Evolutionary conservation across 1,140 invertebrate species (phyloP).

Genomic region (Alviniconcha marisindica): DNA sequence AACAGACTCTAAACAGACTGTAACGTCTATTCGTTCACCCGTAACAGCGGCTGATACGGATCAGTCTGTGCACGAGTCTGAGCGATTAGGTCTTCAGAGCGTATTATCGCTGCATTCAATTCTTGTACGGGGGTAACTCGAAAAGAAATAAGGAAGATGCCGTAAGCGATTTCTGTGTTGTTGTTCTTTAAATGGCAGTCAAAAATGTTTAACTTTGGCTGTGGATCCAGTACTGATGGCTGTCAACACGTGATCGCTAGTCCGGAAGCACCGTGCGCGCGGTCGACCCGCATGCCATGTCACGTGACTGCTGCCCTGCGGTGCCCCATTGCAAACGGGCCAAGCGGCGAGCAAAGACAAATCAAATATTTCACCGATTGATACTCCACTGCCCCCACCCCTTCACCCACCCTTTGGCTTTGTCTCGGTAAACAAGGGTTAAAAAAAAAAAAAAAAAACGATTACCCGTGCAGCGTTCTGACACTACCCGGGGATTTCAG

Average conservation of each 20-base stretch:
- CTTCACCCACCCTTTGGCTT: too few species aligned
- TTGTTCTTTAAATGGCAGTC: too few species aligned
- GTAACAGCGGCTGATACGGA: too few species aligned
- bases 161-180: too few species aligned
- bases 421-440: not conserved
- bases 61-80: too few species aligned
- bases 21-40: too few species aligned
- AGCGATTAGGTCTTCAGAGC: too few species aligned
- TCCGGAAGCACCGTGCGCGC: not conserved
- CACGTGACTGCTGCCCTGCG: not conserved
- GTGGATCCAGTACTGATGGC: not conserved
- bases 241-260: not conserved
- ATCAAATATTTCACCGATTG: slow-evolving; percentile 34
- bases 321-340: not conserved
- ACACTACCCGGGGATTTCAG: not conserved
- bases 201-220: not conserved
- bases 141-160: too few species aligned
- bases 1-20: too few species aligned
- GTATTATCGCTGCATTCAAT: too few species aligned
- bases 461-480: not conserved
- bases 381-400: not conserved
- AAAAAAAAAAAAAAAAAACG: not conserved
- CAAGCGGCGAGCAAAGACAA: not conserved
- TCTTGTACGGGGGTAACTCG: too few species aligned
- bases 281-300: not conserved